Evolutionary conservation across 2,888 invertebrate genomes (phyloP), one percentile per base, ranked within the genome.

Genomic region (Pimpla rufipes): DNA sequence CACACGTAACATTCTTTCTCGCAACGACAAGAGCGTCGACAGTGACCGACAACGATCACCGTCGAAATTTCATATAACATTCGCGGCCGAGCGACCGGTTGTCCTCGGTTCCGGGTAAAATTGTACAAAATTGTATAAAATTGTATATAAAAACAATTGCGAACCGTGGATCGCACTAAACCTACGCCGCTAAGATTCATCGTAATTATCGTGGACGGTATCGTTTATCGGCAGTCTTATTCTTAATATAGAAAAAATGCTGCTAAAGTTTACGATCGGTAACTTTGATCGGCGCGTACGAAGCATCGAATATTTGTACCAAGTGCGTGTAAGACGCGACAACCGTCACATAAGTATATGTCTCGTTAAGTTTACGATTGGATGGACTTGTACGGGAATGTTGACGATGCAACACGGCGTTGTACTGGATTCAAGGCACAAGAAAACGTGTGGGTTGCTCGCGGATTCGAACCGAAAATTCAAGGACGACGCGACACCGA

Each of bases 171-270:
- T 71, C 23, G 71, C 57, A 50, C 78, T 87, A 87, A 57, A 8
- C 83, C 74, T 83, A 86, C 71, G 45, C 75, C 37, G 18, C 5
- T 23, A 79, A 85, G 42, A n/a, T 40, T 67, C 42, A 6, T 81
- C 42, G 40, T 42, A 57, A 57, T 70, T 66, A 47, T 78, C 85
- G 76, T 88, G 90, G 89, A 90, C 89, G 90, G 89, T 57, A 75
- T 67, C 52, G 10, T 45, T 16, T 70, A 84, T 86, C 68, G 73
- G 84, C 88, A 90, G 88, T 89, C 88, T 89, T 88, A 87, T 84
- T 23, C 11, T 55, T 81, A 77, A 76, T 59, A 50, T 77, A 42
- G 62, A 59, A 37, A 47, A 57, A 84, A 52, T 45, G 45, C 73
- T 59, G 57, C 29, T 6, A 1, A 57, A 57, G 23, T 57, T 57